Base-by-base conservation (phyloP, 2,113 vertebrate species). In the Hippocampus zosterae region DNA sequence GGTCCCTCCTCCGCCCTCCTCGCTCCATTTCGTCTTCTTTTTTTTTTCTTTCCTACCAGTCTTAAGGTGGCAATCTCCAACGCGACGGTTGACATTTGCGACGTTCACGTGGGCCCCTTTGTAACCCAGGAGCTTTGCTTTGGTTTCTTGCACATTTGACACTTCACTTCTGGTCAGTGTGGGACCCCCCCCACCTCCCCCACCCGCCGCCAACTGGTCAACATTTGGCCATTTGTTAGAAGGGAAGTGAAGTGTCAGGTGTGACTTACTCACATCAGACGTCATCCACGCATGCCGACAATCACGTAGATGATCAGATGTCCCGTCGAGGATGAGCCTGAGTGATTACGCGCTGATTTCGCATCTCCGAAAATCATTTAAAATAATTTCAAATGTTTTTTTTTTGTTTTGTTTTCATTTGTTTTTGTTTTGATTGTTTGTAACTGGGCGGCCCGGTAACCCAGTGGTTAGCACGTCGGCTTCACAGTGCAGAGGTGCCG, bases 141-240 rank as follows among this genome's bases (percentile, higher is more conserved):
- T 18, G 3, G 13, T 57, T 62, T 21, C 18, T 42, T n/a, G 9
- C 57, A 52, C n/a, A 12, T 44, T 42, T 3, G 15, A 23, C n/a
- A 5, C 40, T 48, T 50, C 15, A 19, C 21, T 29, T 53, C 8
- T n/a, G 19, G 5, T 27, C 62, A 19, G 21, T 41, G 16, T 37
- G 29, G 61, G 61, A 8, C 25, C 15, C 18, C 73, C 73, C 25
- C 65, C n/a, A n/a, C 41, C 2, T 8, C 41, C 8, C 8, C 19
- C 21, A 33, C 23, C 52, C 44, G 72, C 42, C 37, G 27, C 15
- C 27, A 62, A 57, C 70, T 67, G 72, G 68, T 65, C 50, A 55
- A 67, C 81, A 74, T 74, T 81, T 74, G 81, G 44, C 59, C 8
- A 81, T 83, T 81, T 79, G 83, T 84, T 83, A 79, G 65, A 56